Evolutionary conservation across 2,888 invertebrate species (phyloP).

Genomic region (Stegana nigrithorax): DNA sequence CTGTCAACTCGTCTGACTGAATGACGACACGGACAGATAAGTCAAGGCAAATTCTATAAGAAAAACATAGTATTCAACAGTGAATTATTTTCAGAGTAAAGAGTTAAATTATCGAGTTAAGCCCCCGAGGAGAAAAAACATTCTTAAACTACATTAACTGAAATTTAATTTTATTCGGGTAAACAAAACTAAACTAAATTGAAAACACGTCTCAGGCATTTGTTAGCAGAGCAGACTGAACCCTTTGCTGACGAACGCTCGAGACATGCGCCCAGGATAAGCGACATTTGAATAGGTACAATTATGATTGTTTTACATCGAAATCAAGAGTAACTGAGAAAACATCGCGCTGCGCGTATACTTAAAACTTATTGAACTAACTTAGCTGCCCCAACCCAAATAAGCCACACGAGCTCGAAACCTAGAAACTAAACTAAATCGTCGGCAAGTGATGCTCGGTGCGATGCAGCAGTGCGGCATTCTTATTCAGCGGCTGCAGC

Average conservation of each 20-base stretch:
- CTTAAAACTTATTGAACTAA: conserved; percentile 18
- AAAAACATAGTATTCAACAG: no score
- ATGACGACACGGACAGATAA: no score
- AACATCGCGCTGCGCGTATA: no score
- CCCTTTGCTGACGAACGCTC: no score
- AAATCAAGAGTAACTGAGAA: no score
- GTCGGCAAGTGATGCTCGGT: conserved; percentile 69
- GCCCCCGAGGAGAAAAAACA: neutral
- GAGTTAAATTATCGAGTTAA: no score
- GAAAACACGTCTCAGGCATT: no score
- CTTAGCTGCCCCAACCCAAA: conserved; percentile 2
- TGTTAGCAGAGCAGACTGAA: no score
- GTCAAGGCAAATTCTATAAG: no score
- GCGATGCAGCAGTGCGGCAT: conserved; percentile 57
- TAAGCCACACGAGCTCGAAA: neutral
- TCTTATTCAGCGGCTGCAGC: conserved; percentile 64
- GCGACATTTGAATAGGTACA: neutral
- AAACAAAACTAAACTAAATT: conserved; percentile 3
- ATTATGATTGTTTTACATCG: no score
- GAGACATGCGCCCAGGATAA: neutral
- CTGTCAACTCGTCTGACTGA: no score
- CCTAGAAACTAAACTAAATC: conserved; percentile 45
- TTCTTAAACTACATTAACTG: neutral
- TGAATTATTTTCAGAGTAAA: no score
- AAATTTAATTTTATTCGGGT: neutral